Evolutionary conservation across 2,113 vertebrate genomes (phyloP).

Genomic region (Zapornia atra): DNA sequence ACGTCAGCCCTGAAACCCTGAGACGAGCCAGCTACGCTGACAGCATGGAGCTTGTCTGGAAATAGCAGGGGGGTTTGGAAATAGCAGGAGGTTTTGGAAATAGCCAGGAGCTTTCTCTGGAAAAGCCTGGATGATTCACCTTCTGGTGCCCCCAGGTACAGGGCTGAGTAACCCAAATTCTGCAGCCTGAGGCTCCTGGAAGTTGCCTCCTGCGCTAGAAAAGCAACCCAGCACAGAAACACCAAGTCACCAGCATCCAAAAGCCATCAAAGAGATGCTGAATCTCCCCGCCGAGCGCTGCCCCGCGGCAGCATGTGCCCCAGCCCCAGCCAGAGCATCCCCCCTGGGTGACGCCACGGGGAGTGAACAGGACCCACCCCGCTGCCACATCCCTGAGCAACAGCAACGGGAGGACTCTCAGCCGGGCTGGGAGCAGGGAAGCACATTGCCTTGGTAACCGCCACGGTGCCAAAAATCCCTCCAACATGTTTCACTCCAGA

Average conservation of each 20-base stretch:
- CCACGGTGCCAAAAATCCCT: neutral
- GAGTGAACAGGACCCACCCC: fast-evolving
- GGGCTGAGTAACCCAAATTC: fast-evolving
- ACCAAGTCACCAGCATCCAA: fast-evolving
- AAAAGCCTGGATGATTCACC: fast-evolving
- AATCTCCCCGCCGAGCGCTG: fast-evolving
- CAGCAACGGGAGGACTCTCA: fast-evolving
- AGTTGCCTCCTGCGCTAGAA: no score
- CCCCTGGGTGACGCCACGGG: neutral
- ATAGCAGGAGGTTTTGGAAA: neutral
- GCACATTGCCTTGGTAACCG: neutral
- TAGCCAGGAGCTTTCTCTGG: neutral
- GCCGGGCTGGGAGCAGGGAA: neutral
- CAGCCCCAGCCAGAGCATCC: neutral
- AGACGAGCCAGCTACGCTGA: fast-evolving
- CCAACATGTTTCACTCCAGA: no score
- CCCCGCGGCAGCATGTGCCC: neutral
- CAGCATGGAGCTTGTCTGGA: neutral
- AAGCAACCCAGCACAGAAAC: neutral
- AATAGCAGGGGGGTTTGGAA: no score
- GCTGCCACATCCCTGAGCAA: neutral
- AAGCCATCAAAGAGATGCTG: fast-evolving
- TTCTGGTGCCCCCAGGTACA: neutral
- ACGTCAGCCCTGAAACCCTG: neutral
- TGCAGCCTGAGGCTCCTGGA: neutral